Percentiles rank a stretch among this genome's conserved stretches.
These are phyloP conservation scores for Xiphophorus maculatus DNA, from an alignment of 2,113 vertebrate genomes.

Conservation along the genomic window DNA sequence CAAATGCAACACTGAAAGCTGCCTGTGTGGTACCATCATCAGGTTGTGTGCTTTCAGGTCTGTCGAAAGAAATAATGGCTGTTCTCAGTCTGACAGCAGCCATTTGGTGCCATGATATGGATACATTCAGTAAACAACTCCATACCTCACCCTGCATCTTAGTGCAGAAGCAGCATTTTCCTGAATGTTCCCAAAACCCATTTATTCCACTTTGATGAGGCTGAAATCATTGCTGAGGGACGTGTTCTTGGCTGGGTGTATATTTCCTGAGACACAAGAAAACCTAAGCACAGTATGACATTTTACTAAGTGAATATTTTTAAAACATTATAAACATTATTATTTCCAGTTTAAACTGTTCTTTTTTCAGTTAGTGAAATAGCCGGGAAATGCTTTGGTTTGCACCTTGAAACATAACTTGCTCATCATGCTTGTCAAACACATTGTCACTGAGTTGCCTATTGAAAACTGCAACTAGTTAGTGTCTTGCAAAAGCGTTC, in stretches of 20 bases:
- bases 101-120: background rate
- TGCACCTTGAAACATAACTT: slow-evolving; percentile 18
- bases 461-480: slow-evolving; percentile 1
- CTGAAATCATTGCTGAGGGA: background rate
- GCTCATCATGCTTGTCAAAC: slow-evolving; percentile 9
- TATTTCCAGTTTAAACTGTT: background rate
- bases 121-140: slow-evolving; percentile 1
- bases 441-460: slow-evolving; percentile 4
- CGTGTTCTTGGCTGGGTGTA: background rate
- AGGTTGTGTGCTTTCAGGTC: background rate
- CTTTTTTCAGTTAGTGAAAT: background rate
- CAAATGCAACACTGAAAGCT: background rate
- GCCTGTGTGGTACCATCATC: background rate
- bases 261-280: background rate
- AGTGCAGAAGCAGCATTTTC: background rate
- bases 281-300: background rate
- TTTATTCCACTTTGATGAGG: slow-evolving; percentile 9
- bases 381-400: background rate
- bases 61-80: background rate
- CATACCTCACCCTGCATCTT: slow-evolving; percentile 1
- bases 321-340: background rate
- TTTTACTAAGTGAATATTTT: background rate
- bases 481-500: background rate
- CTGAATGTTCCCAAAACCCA: background rate
- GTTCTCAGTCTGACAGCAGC: background rate